A percentile compares a stretch with the other conserved stretches of the same genome.
Conservation (phyloP, 2,888 invertebrate species). For the Lochmaea crataegi region DNA sequence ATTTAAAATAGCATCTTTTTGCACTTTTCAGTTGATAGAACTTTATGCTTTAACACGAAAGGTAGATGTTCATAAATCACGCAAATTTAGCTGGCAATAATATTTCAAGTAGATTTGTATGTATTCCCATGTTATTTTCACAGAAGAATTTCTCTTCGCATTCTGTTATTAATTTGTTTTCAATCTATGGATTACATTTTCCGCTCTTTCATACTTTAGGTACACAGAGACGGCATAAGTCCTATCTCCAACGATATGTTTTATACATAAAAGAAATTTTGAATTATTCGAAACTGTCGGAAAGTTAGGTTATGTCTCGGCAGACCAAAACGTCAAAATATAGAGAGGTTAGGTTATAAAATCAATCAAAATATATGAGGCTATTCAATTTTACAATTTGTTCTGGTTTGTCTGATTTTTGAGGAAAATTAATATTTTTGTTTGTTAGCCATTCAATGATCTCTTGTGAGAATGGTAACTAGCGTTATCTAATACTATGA, state of each 20-base stretch:
- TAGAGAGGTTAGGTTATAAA: too few relatives aligned
- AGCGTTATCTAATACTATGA: too few relatives aligned
- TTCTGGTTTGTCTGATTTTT: too few relatives aligned
- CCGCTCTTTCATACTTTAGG: background rate
- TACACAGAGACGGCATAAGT: background rate
- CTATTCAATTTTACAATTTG: too few relatives aligned
- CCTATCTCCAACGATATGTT: background rate
- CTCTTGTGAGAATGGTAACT: too few relatives aligned
- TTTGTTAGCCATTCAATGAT: too few relatives aligned
- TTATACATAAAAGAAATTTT: too few relatives aligned
- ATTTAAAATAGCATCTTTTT: background rate
- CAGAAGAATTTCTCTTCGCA: constrained; percentile 16
- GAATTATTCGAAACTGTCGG: too few relatives aligned
- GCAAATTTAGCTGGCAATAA: constrained; percentile 46
- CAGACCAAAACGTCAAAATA: too few relatives aligned
- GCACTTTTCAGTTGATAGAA: constrained; percentile 6
- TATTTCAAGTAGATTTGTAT: constrained; percentile 47
- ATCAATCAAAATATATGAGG: too few relatives aligned
- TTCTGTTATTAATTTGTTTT: constrained; percentile 36
- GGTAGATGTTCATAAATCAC: constrained; percentile 49
- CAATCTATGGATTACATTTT: constrained; percentile 25
- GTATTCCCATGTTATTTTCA: constrained; percentile 35
- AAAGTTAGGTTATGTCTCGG: too few relatives aligned
- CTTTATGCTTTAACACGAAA: constrained; percentile 23
- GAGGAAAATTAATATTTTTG: too few relatives aligned